These are phyloP conservation scores for Balanococcus diminutus DNA, from an alignment of 2,888 invertebrate genomes.

Conservation along the genomic window DNA sequence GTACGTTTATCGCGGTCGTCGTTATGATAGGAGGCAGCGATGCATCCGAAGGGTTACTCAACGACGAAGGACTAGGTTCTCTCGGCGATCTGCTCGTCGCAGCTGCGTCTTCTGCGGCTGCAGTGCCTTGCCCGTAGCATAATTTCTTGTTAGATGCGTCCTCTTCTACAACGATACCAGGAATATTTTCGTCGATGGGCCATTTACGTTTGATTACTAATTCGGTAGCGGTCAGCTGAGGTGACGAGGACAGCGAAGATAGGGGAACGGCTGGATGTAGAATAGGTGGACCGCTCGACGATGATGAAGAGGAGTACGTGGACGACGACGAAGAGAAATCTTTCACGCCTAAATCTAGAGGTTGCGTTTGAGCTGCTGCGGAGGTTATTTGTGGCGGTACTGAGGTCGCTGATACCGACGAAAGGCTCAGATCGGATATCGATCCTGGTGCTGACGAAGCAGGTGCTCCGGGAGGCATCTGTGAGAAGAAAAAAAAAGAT, in stretches of 20 bases:
- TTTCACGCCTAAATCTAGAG: constrained; percentile 76
- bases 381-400: constrained; percentile 56
- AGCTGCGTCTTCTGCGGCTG: not conserved
- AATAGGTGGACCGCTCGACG: not conserved
- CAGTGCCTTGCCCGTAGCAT: not conserved
- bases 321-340: constrained; percentile 58
- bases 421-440: constrained; percentile 61
- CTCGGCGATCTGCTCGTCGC: not conserved
- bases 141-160: not conserved
- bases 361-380: constrained; percentile 70
- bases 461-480: not conserved
- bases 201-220: constrained; percentile 62
- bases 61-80: constrained; percentile 73
- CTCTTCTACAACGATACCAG: not conserved
- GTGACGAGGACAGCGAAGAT: not conserved
- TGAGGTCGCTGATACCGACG: not conserved
- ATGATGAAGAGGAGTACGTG: not conserved
- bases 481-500: too few relatives aligned
- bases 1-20: not conserved
- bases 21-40: constrained; percentile 67
- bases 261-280: not conserved
- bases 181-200: constrained; percentile 58
- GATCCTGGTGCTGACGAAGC: constrained; percentile 16
- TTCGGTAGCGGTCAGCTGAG: not conserved
- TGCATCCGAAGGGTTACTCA: constrained; percentile 61